phyloP scores from a whole-genome alignment of 2,888 invertebrate species.

The Nemotelus pantherinus region DNA sequence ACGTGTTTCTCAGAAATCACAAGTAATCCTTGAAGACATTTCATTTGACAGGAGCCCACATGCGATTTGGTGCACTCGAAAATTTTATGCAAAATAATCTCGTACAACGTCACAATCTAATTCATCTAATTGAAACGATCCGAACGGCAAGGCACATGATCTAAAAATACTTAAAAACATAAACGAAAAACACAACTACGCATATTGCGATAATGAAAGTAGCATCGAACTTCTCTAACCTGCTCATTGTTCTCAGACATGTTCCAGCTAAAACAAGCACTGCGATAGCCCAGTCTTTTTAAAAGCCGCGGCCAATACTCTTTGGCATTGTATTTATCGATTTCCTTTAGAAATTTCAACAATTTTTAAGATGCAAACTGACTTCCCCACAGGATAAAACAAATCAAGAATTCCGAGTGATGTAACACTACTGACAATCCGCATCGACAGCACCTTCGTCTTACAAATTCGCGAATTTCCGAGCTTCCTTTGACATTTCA shows the following conservation, averaged over 20 bases:
- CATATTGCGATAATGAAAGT: conserved; percentile 23
- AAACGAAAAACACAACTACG: conserved; percentile 39
- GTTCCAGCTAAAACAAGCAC: not conserved
- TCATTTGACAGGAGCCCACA: too few species aligned
- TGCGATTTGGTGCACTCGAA: not conserved
- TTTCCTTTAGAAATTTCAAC: conserved; percentile 23
- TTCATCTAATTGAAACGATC: not conserved
- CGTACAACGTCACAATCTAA: too few species aligned
- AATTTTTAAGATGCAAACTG: conserved; percentile 29
- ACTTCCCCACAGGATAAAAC: conserved; percentile 2
- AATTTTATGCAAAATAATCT: not conserved
- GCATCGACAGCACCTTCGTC: conserved; percentile 28
- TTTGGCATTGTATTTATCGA: conserved; percentile 5
- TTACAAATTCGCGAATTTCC: not conserved
- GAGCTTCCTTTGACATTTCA: conserved; percentile 7
- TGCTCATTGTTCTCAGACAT: conserved; percentile 46
- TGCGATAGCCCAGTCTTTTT: not conserved
- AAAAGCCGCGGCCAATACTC: not conserved
- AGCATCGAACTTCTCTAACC: conserved; percentile 49
- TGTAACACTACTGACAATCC: conserved; percentile 38
- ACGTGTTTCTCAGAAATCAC: not conserved
- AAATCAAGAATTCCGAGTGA: conserved; percentile 14
- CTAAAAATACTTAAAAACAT: conserved; percentile 39
- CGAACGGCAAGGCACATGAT: conserved; percentile 1
- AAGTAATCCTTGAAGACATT: not conserved